A percentile compares a stretch with the other conserved stretches of the same genome.
Evolutionary conservation across 1,140 invertebrate genomes (phyloP).

Genomic region (Cydia fagiglandana): DNA sequence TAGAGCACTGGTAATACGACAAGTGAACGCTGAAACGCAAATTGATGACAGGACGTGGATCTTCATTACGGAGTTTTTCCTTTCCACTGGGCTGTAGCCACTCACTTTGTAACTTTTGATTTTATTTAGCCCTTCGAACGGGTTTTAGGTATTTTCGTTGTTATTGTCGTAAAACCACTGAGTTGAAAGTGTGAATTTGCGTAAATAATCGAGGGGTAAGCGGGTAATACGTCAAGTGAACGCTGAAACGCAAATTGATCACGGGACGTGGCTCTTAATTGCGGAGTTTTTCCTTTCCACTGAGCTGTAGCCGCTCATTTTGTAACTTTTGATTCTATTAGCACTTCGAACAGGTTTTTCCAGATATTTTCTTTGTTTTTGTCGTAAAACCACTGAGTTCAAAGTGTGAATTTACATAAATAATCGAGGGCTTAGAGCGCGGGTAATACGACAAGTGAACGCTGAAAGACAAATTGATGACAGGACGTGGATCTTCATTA

Average conservation of each 20-base stretch:
- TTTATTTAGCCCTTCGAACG: not conserved
- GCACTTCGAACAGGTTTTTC: not conserved
- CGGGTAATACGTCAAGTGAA: constrained; percentile 48
- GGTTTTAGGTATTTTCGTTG: not conserved
- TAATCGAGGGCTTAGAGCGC: constrained; percentile 55
- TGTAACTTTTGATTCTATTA: constrained; percentile 21
- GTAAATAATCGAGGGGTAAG: constrained; percentile 65
- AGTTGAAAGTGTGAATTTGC: constrained; percentile 27
- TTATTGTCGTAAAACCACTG: not conserved
- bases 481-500: constrained; percentile 45
- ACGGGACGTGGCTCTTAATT: constrained; percentile 45
- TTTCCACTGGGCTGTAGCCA: not conserved
- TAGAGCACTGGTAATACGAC: constrained; percentile 23
- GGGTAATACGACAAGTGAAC: constrained; percentile 49
- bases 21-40: constrained; percentile 48
- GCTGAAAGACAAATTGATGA: constrained; percentile 51
- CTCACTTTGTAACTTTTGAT: constrained; percentile 15
- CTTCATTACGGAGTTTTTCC: constrained; percentile 38
- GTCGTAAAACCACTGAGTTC: no score
- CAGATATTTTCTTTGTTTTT: no score
- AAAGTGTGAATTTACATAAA: constrained; percentile 48
- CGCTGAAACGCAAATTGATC: constrained; percentile 51
- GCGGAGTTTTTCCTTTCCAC: constrained; percentile 23
- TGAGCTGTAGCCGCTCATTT: not conserved
- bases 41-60: constrained; percentile 50